Base-by-base conservation (phyloP, 2,113 vertebrate species). In the Anhinga anhinga region DNA sequence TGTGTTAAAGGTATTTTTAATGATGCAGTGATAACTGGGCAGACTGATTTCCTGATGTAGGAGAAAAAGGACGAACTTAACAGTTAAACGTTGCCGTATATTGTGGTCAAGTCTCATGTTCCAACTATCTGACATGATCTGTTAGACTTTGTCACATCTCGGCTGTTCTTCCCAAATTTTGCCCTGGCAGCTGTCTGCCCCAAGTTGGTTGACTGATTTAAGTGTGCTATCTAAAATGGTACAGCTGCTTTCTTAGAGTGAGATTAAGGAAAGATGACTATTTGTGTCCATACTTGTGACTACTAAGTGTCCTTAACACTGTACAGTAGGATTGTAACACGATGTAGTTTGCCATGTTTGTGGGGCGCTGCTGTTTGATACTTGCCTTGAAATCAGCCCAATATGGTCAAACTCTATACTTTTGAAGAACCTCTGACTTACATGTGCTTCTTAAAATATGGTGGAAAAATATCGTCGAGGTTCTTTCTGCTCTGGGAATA, bases 101-200 rank as follows among this genome's bases (percentile, higher is more conserved):
- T 42, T 3, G 11, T 36, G 32, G 22, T 45, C 10, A 62, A 32
- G 20, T 36, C 32, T 66, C 3, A 0, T 0, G 1, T 86, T 58
- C 27, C 14, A n/a, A 1, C 36, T 19, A 3, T 11, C n/a, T 71
- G 83, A 50, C 25, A 21, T 2, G 5, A 38, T 32, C n/a, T 9
- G 3, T 82, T 86, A 7, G 18, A 11, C 40, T 69, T 77, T 53
- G 71, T 86, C 36, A n/a, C 21, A 29, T 56, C 38, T 70, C 11
- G 7, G 40, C 49, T 14, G 0, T 95, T 83, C 30, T 27, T 63
- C 11, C 34, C 45, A 25, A 18, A 22, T 26, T 67, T 65, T 79
- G 27, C 5, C 21, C 70, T 76, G 78, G 62, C 5, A 11, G 44
- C 76, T 73, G 13, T 49, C 45, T 83, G 16, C 45, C 45, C 27